Conservation (phyloP, 2,888 invertebrate genomes). For the Osedax frankpressi region DNA sequence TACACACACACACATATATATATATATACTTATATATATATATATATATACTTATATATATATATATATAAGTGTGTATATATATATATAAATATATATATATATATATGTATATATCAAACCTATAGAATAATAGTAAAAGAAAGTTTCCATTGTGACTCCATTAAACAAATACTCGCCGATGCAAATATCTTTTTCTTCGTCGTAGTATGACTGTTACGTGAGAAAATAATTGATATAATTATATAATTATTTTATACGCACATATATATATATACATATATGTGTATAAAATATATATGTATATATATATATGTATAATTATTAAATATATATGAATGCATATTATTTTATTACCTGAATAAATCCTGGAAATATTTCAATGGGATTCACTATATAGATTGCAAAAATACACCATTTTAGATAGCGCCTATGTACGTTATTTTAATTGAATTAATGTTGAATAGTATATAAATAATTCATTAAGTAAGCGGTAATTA, state of each 20-base stretch:
- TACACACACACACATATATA: not conserved
- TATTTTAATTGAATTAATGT: too few species aligned
- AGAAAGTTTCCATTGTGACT: not conserved
- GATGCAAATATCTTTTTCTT: not conserved
- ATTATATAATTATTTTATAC: too few species aligned
- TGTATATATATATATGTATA: too few species aligned
- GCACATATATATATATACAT: too few species aligned
- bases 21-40: not conserved
- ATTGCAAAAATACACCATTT: not conserved
- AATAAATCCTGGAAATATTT: not conserved
- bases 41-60: not conserved
- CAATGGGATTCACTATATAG: not conserved
- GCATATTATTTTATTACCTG: too few species aligned
- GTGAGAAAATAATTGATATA: too few species aligned
- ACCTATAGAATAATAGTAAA: not conserved
- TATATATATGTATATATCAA: not conserved
- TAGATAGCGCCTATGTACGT: not conserved
- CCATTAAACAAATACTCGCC: not conserved
- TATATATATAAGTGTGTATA: not conserved
- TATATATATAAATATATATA: not conserved
- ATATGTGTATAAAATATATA: too few species aligned
- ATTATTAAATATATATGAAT: too few species aligned
- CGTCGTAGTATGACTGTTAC: not conserved
- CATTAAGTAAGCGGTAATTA: too few species aligned
- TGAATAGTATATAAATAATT: too few species aligned